phyloP scores from a whole-genome alignment of 1,140 invertebrate genomes.

The Hycleus cichorii region DNA sequence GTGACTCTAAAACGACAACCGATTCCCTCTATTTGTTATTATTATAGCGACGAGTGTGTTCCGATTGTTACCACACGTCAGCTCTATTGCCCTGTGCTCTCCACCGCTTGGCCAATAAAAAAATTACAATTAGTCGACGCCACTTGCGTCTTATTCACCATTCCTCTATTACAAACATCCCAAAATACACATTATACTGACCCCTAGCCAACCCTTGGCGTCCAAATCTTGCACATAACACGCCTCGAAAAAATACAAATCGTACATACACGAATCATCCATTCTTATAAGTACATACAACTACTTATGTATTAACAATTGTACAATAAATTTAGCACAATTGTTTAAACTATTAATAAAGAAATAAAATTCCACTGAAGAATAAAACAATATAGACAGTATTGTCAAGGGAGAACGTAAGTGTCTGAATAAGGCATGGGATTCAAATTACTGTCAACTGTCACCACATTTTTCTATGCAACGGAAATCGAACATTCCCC shows the following conservation, averaged over 20 bases:
- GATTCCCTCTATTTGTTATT: neutral
- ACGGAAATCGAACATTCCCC: no score
- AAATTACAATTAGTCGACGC: no score
- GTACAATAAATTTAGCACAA: constrained; percentile 5
- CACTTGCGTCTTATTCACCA: neutral
- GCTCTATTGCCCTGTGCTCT: neutral
- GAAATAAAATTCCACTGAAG: no score
- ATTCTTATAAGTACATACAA: neutral
- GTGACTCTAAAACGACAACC: constrained; percentile 4
- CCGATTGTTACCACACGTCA: no score
- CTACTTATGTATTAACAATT: constrained; percentile 1
- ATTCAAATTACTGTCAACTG: no score
- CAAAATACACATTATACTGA: neutral
- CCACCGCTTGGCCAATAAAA: neutral
- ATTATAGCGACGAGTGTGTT: no score
- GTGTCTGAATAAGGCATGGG: no score
- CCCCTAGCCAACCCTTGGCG: neutral
- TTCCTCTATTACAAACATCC: constrained; percentile 1
- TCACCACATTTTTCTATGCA: no score
- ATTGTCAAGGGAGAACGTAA: no score
- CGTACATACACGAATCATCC: no score
- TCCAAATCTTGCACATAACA: neutral
- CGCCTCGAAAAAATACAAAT: no score
- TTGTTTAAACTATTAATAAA: constrained; percentile 1
- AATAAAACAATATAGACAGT: no score